A percentile compares a stretch with the other conserved stretches of the same genome.
Conservation (phyloP, 2,797 vertebrate genomes). For the Molothrus ater region DNA sequence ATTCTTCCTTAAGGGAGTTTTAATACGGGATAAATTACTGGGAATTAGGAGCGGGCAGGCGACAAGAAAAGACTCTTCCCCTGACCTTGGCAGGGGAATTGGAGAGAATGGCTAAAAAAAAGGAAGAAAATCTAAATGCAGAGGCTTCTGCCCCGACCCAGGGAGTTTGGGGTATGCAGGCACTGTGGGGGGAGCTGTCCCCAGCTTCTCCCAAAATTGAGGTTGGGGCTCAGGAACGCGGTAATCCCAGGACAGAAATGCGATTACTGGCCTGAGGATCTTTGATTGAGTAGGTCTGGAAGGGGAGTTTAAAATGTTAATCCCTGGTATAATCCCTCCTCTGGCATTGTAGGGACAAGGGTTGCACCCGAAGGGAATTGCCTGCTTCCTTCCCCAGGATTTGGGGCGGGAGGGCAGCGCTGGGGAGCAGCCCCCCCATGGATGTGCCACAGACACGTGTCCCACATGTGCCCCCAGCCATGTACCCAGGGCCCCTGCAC, state of each 20-base stretch:
- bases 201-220: slow-evolving; percentile 76
- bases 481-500: accelerated
- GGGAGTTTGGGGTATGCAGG: not conserved
- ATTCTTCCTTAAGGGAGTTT: slow-evolving; percentile 84
- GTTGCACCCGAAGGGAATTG: slow-evolving; percentile 62
- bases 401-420: not conserved
- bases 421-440: not conserved
- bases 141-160: accelerated
- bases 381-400: slow-evolving; percentile 55
- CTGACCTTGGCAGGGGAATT: not conserved
- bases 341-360: slow-evolving; percentile 75
- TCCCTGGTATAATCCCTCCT: slow-evolving; percentile 84
- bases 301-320: slow-evolving; percentile 88
- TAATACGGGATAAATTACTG: slow-evolving; percentile 86
- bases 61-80: slow-evolving; percentile 69
- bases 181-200: slow-evolving; percentile 26
- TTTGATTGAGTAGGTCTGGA: slow-evolving; percentile 85
- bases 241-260: slow-evolving; percentile 82
- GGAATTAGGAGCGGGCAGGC: slow-evolving; percentile 78
- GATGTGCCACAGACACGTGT: not conserved
- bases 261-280: slow-evolving; percentile 79
- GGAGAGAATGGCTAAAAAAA: not conserved
- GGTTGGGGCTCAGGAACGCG: slow-evolving; percentile 72
- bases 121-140: not conserved
- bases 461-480: not conserved